Conservation (phyloP, 2,888 invertebrate species). For the Andrena marginata region DNA sequence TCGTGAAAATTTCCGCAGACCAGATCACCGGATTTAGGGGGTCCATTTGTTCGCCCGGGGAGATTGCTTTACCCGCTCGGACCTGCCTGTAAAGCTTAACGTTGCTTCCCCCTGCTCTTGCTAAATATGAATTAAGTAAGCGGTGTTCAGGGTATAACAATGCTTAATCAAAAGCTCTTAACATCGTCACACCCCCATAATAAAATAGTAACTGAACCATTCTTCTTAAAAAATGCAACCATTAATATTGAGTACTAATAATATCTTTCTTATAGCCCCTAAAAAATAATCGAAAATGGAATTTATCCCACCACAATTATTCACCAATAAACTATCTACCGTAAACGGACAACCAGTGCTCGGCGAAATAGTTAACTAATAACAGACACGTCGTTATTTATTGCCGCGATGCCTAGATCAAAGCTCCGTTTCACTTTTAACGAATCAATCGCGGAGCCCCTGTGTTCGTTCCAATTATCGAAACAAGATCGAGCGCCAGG, state of each 20-base stretch:
- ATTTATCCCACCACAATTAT: background rate
- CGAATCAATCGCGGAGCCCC: background rate
- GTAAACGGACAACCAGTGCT: background rate
- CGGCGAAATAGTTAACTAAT: background rate
- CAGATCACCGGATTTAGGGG: slow-evolving; percentile 3
- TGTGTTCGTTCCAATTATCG: slow-evolving; percentile 15
- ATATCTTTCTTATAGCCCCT: too few relatives aligned
- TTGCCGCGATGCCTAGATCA: background rate
- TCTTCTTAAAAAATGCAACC: too few relatives aligned
- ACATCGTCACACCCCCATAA: too few relatives aligned
- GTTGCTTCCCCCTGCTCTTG: background rate
- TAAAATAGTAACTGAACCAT: too few relatives aligned
- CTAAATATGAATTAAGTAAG: too few relatives aligned
- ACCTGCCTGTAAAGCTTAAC: background rate
- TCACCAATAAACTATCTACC: background rate
- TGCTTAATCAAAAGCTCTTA: too few relatives aligned
- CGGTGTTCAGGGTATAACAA: too few relatives aligned
- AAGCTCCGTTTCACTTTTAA: slow-evolving; percentile 1
- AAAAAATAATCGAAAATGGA: background rate
- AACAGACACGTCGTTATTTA: background rate
- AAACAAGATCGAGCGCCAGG: slow-evolving; percentile 6
- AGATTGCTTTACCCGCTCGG: slow-evolving; percentile 1
- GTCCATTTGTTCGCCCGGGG: background rate
- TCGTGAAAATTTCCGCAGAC: slow-evolving; percentile 10
- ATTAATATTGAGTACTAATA: too few relatives aligned